Evolutionary conservation across 2,888 invertebrate species (phyloP), one percentile per base, ranked within the genome.

Genomic region (Eurytoma californica): DNA sequence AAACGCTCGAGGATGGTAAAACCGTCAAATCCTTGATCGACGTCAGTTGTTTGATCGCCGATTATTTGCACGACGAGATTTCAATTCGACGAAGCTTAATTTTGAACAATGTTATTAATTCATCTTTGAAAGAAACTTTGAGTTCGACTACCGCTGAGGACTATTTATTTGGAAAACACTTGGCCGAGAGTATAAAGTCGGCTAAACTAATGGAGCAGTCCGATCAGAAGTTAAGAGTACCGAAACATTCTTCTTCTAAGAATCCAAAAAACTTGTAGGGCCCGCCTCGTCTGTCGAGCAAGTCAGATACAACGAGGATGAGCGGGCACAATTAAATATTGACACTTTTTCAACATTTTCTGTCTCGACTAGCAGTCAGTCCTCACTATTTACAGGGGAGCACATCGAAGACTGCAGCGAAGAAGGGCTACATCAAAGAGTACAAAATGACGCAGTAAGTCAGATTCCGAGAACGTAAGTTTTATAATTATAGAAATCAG

Each of bases 81-180:
- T 18, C 28, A 7, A 70, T 70, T 28, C 70, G 70, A 3, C 58
- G 70, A 60, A 60, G 47, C n/a, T 20, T 70, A 16, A 51, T 60
- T 60, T 28, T 70, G 20, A 16, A 49, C 12, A 70, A 70, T 9
- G 55, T 68, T 16, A 24, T 24, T 24, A 53, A 18, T 7, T 14
- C n/a, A 0, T 30, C 30, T 7, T 28, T 68, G 24, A 55, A 20
- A 49, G 60, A 47, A 2, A 51, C 60, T 20, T 24, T 60, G 3
- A 70, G n/a, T 4, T 18, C 7, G 0, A 60, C 60, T 0, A 14
- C 63, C 14, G 1, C 47, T 0, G 70, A 70, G 14, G 49, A 70
- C 12, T 60, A 53, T n/a, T 49, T 60, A 1, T 20, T 70, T 49
- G 70, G 70, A 1, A 70, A 28, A 18, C 47, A 49, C 4, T 51